Percentiles rank a stretch among this genome's conserved stretches.
These are phyloP conservation scores for Archilochus colubris DNA, from an alignment of 2,113 vertebrate species.

Conservation along the genomic window DNA sequence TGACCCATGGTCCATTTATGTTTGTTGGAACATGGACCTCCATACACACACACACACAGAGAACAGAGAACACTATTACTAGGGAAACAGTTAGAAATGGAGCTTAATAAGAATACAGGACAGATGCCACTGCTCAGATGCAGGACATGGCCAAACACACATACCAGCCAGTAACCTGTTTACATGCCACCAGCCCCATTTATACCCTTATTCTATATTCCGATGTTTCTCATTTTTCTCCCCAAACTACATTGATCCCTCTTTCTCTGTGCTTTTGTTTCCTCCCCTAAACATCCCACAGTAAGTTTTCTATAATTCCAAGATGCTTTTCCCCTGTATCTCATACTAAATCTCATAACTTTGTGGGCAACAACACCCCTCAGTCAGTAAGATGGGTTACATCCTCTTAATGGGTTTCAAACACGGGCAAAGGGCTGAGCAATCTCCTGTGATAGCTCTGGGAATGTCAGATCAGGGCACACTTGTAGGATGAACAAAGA, in stretches of 20 bases:
- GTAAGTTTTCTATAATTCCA: not conserved
- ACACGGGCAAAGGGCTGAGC: not conserved
- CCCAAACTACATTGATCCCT: not conserved
- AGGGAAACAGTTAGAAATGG: not conserved
- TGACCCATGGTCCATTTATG: not conserved
- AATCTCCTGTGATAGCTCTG: not conserved
- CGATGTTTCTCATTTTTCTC: not conserved
- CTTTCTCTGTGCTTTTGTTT: not conserved
- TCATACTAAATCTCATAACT: not conserved
- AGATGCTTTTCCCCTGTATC: not conserved
- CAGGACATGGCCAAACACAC: not conserved
- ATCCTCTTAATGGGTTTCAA: not conserved
- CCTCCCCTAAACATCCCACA: not conserved
- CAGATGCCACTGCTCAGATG: not conserved
- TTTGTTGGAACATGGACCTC: not conserved
- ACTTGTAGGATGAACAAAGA: not conserved
- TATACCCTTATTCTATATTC: not conserved
- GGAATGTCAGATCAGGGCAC: not conserved
- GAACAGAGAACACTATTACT: not conserved
- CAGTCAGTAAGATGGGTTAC: not conserved
- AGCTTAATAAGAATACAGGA: not conserved
- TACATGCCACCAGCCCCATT: not conserved
- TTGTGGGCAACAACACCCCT: not conserved
- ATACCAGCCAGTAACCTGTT: not conserved
- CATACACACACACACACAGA: not conserved